A percentile compares a stretch with the other conserved stretches of the same genome.
Evolutionary conservation across 1,140 invertebrate species (phyloP).

Genomic region (Physella acuta): DNA sequence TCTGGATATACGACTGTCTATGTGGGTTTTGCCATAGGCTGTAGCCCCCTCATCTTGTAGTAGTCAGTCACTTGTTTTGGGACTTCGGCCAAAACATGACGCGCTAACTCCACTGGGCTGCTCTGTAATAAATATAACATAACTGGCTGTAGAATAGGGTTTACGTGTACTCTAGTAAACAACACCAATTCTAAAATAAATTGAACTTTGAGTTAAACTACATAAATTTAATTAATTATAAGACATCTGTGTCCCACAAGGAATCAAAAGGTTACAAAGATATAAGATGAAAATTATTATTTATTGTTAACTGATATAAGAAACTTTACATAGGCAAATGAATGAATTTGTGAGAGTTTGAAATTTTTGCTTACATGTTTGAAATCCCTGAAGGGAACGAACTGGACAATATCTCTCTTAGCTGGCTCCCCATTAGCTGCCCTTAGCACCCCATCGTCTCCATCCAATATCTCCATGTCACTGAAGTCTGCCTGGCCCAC

Average conservation of each 20-base stretch:
- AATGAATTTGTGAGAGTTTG: not conserved
- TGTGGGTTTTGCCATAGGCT: slow-evolving; percentile 2
- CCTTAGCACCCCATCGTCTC: slow-evolving; percentile 63
- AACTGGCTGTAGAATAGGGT: too few species aligned
- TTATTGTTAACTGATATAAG: too few species aligned
- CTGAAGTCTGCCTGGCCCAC: slow-evolving; percentile 67
- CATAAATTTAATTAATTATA: too few species aligned
- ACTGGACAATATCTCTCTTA: slow-evolving; percentile 67
- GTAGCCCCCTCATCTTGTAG: slow-evolving; percentile 40
- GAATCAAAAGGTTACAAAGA: too few species aligned
- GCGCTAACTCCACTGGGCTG: slow-evolving; percentile 58
- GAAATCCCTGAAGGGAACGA: slow-evolving; percentile 66
- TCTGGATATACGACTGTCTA: too few species aligned
- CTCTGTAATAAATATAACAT: too few species aligned
- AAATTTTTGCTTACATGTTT: slow-evolving; percentile 38
- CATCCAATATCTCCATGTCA: slow-evolving; percentile 66
- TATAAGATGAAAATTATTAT: too few species aligned
- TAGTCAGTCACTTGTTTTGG: slow-evolving; percentile 63
- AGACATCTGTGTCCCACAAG: too few species aligned
- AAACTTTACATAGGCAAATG: too few species aligned
- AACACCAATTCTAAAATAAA: too few species aligned
- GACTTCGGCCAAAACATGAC: slow-evolving; percentile 67
- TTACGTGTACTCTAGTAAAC: too few species aligned
- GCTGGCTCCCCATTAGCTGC: slow-evolving; percentile 57
- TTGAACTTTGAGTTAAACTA: too few species aligned